Percentiles rank a stretch among this genome's conserved stretches.
These are phyloP conservation scores for Hylia prasina DNA, from an alignment of 2,113 vertebrate genomes.

Conservation along the genomic window DNA sequence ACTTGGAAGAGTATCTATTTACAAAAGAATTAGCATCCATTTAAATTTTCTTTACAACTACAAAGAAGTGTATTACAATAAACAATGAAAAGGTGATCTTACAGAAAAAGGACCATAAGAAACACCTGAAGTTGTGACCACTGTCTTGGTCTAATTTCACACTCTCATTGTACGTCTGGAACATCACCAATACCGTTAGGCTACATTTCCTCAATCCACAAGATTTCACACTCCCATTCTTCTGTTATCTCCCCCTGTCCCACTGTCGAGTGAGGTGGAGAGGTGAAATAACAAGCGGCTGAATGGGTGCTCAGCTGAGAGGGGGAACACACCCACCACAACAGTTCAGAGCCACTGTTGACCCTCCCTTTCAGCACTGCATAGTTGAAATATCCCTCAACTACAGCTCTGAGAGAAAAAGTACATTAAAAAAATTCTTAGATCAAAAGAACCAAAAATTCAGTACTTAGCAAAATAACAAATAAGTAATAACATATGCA, in stretches of 20 bases:
- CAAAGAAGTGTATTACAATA: neutral
- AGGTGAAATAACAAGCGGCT: rapidly evolving
- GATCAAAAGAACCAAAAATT: neutral
- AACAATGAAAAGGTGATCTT: neutral
- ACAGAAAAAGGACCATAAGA: neutral
- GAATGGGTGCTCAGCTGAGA: neutral
- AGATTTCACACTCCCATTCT: neutral
- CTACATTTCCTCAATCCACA: neutral
- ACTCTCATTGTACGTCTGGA: neutral
- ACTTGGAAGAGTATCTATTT: neutral
- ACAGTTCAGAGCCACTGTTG: neutral
- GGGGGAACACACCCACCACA: neutral
- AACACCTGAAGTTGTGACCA: neutral
- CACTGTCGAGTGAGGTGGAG: neutral
- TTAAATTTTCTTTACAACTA: neutral
- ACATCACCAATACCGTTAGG: neutral
- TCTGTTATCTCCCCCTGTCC: neutral
- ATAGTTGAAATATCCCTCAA: neutral
- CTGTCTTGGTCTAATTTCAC: neutral
- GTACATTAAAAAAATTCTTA: neutral
- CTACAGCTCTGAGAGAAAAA: neutral
- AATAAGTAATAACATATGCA: neutral
- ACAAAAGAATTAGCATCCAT: neutral
- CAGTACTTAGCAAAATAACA: neutral
- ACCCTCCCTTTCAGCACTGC: neutral